Base-by-base conservation (phyloP, 1,140 invertebrate genomes). In the Limonius californicus region DNA sequence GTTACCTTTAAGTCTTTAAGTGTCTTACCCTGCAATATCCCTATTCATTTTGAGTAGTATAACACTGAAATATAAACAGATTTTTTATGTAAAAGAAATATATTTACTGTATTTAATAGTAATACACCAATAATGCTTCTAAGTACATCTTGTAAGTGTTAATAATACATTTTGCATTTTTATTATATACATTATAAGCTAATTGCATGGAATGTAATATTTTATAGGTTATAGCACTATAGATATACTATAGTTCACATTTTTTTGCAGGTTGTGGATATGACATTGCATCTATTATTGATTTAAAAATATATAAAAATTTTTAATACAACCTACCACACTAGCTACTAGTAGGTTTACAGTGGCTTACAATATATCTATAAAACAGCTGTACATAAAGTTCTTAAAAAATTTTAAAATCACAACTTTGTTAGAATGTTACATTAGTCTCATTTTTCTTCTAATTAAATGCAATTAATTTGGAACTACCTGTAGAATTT, bases 51-150 rank as follows among this genome's bases (percentile, higher is more conserved):
- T n/a, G n/a, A n/a, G n/a, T n/a, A n/a, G n/a, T n/a, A n/a, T n/a
- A n/a, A n/a, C n/a, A n/a, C n/a, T n/a, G n/a, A n/a, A n/a, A n/a
- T n/a, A n/a, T n/a, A n/a, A n/a, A n/a, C n/a, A n/a, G n/a, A n/a
- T n/a, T n/a, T n/a, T 18, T 45, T 6, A 45, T 45, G 16, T 45
- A 45, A 18, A 45, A 45, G 42, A 45, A 45, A 45, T 45, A 45
- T 45, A 45, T 45, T 45, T 45, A 45, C 42, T 45, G 42, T 45
- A 45, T 15, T 45, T 45, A 15, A 45, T 45, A 45, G 23, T 27
- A 15, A 45, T 45, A 45, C 42, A 45, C 16, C 16, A 45, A 45
- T n/a, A 45, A 45, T 15, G 16, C n/a, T 45, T 4, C 42, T 45
- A 45, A 45, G 42, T 45, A 45, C 42, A 45, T 15, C 12, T 6